Evolutionary conservation across 2,113 vertebrate genomes (phyloP).

Genomic region (Tachycineta bicolor): DNA sequence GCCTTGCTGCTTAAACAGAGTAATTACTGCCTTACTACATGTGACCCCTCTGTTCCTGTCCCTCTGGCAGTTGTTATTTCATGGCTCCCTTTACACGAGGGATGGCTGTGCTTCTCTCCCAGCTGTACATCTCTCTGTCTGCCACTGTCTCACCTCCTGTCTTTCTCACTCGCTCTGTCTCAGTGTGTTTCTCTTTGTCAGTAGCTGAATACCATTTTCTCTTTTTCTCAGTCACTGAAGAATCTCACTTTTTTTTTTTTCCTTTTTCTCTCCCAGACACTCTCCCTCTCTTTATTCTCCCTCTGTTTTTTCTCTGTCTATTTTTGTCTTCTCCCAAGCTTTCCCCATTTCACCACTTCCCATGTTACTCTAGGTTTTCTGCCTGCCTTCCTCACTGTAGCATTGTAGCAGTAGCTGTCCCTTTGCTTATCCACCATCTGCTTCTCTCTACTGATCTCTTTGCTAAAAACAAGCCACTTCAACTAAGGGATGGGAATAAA

Average conservation of each 20-base stretch:
- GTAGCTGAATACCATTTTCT: neutral
- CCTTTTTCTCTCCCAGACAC: neutral
- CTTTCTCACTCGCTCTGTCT: neutral
- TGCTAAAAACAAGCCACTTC: conserved; percentile 53
- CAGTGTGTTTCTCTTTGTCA: neutral
- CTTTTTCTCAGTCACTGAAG: neutral
- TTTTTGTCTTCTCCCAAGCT: neutral
- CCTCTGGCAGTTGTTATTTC: conserved; percentile 29
- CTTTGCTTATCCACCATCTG: conserved; percentile 49
- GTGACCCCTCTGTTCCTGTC: conserved; percentile 36
- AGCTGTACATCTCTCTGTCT: neutral
- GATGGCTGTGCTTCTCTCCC: neutral
- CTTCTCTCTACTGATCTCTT: conserved; percentile 23
- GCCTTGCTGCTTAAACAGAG: conserved; percentile 50
- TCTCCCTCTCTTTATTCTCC: neutral
- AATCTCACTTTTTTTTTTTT: neutral
- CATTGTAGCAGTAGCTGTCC: neutral
- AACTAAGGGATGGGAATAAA: conserved; percentile 26
- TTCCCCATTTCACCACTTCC: neutral
- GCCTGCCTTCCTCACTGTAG: neutral
- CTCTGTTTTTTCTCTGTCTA: neutral
- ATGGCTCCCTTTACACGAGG: conserved; percentile 7
- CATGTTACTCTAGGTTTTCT: neutral
- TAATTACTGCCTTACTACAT: conserved; percentile 37
- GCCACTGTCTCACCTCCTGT: neutral